Evolutionary conservation across 2,888 invertebrate species (phyloP), one percentile per base, ranked within the genome.

Genomic region (Drosophila merina): DNA sequence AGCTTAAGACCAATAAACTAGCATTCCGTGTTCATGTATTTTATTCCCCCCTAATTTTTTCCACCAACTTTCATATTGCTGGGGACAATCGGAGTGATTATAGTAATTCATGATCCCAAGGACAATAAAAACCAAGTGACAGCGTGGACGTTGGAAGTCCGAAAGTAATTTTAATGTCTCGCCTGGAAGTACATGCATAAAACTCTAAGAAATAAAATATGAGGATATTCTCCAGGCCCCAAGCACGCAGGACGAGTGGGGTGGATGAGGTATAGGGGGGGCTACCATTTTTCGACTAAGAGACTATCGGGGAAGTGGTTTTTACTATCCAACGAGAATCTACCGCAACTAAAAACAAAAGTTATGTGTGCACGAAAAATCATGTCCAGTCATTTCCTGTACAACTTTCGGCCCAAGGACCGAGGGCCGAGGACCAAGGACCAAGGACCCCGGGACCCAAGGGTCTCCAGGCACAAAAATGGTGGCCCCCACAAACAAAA

Each of bases 321-420:
- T 74, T 79, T 83, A 79, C 84, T 77, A 79, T 64, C 68, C 77
- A 67, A 67, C 60, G 56, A 55, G 67, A 78, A 83, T 45, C 79
- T 50, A 72, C 69, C 68, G 63, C 49, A 67, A 70, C 72, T 67
- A 78, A 72, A 74, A 85, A 59, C 75, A 71, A 69, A 82, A 81
- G 77, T 72, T 72, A 76, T 79, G 57, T 66, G 58, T 57, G 58
- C 66, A 64, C 57, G 55, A 72, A 72, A 81, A 86, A 81, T 79
- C 86, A 80, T 81, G 83, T 86, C 81, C 64, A 83, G 77, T 86
- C 86, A 81, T 81, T 81, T 81, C 81, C 81, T 77, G 86, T 73
- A 72, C 74, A 86, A 79, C 76, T 76, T 76, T 72, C 49, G 70
- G 68, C 31, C 58, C 45, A 69, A 69, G 70, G 59, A 63, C 36